phyloP scores from a whole-genome alignment of 2,888 invertebrate species.

The Dryomyza anilis region DNA sequence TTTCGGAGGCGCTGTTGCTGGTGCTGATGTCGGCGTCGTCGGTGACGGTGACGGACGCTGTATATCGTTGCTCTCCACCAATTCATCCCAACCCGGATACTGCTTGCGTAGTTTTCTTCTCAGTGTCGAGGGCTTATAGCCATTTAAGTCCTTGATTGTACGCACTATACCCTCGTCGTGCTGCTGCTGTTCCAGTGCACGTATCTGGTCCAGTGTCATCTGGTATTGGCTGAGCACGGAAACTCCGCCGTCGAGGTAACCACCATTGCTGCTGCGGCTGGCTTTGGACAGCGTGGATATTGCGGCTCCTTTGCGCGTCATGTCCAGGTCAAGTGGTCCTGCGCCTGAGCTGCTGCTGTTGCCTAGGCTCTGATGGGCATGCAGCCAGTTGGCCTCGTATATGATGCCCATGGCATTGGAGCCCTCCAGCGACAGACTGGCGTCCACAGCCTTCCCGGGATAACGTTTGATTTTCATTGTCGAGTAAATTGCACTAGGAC shows the following conservation, averaged over 20 bases:
- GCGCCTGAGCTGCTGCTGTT: no score
- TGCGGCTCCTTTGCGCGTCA: not conserved
- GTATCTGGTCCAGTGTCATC: constrained; percentile 64
- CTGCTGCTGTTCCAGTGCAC: constrained; percentile 64
- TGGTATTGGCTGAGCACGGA: constrained; percentile 67
- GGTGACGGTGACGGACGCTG: no score
- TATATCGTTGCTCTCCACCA: constrained; percentile 28
- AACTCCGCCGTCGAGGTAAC: constrained; percentile 51
- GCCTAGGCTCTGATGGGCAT: constrained; percentile 63
- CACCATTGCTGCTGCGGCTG: constrained; percentile 32
- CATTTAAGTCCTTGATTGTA: constrained; percentile 69
- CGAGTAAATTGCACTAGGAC: no score
- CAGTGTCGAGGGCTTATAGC: constrained; percentile 67
- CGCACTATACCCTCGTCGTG: constrained; percentile 59
- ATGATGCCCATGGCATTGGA: constrained; percentile 76
- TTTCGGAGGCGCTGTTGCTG: constrained; percentile 2
- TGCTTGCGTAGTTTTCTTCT: constrained; percentile 64
- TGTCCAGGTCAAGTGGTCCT: constrained; percentile 5
- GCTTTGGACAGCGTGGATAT: constrained; percentile 12
- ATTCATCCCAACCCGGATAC: constrained; percentile 67
- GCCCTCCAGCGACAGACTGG: constrained; percentile 71
- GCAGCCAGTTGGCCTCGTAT: constrained; percentile 86
- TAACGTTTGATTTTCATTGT: constrained; percentile 85
- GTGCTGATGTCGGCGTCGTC: no score
- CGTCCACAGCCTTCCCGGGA: constrained; percentile 80